A percentile compares a stretch with the other conserved stretches of the same genome.
These are phyloP conservation scores for Capromys pilorides DNA, from an alignment of 2,797 vertebrate genomes.

Conservation along the genomic window DNA sequence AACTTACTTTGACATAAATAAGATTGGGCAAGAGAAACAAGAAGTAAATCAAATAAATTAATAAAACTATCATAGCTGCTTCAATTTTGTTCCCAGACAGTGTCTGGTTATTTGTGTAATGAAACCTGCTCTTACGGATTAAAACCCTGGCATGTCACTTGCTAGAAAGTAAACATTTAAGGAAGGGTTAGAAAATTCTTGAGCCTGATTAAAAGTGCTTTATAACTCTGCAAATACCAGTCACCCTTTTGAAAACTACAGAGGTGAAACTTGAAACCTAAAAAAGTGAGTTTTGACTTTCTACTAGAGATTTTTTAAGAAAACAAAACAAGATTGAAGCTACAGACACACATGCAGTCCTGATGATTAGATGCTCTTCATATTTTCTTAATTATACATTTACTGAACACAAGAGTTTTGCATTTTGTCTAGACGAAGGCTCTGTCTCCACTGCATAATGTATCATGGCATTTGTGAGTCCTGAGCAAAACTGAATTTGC, in stretches of 20 bases:
- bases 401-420: constrained; percentile 64
- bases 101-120: constrained; percentile 74
- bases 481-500: constrained; percentile 67
- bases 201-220: not conserved
- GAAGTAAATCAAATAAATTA: constrained; percentile 82
- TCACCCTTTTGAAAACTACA: constrained; percentile 45
- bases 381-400: constrained; percentile 74
- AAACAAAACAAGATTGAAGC: not conserved
- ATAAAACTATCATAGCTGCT: constrained; percentile 70
- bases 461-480: constrained; percentile 16
- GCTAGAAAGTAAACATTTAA: constrained; percentile 61
- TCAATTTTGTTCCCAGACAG: constrained; percentile 74
- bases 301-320: not conserved
- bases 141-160: constrained; percentile 38
- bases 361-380: constrained; percentile 63
- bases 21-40: constrained; percentile 74
- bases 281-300: constrained; percentile 5
- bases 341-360: not conserved
- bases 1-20: constrained; percentile 80
- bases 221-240: not conserved
- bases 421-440: constrained; percentile 73
- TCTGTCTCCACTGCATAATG: constrained; percentile 69
- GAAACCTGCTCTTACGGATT: constrained; percentile 64
- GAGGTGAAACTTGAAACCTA: constrained; percentile 46
- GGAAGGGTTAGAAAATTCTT: constrained; percentile 38